phyloP scores from a whole-genome alignment of 2,888 invertebrate genomes.

The Cheilosia pagana region DNA sequence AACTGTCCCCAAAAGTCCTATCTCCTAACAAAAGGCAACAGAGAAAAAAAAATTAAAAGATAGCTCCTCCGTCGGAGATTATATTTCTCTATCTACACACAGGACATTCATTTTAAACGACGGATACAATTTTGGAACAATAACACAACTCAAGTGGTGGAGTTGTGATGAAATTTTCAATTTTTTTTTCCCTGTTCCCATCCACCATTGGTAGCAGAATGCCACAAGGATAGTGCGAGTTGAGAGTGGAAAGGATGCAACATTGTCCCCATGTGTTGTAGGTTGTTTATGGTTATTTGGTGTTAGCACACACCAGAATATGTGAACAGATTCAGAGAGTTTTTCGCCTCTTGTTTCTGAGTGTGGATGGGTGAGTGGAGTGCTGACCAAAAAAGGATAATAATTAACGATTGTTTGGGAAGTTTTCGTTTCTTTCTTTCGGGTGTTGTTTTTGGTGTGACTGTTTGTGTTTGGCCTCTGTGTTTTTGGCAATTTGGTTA shows the following conservation, averaged over 20 bases:
- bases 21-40: not conserved
- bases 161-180: slow-evolving; percentile 49
- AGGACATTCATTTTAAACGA: slow-evolving; percentile 65
- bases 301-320: slow-evolving; percentile 66
- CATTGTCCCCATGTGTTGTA: slow-evolving; percentile 68
- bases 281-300: slow-evolving; percentile 73
- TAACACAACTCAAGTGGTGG: slow-evolving; percentile 66
- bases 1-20: slow-evolving; percentile 61
- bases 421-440: slow-evolving; percentile 35
- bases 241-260: slow-evolving; percentile 68
- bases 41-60: slow-evolving; percentile 7
- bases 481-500: slow-evolving; percentile 14
- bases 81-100: slow-evolving; percentile 49
- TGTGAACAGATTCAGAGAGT: slow-evolving; percentile 42
- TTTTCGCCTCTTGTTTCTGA: slow-evolving; percentile 40
- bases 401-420: slow-evolving; percentile 70
- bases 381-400: slow-evolving; percentile 45
- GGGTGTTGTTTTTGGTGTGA: not conserved
- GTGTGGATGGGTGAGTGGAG: slow-evolving; percentile 35
- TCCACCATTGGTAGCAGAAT: slow-evolving; percentile 2
- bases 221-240: slow-evolving; percentile 19
- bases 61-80: slow-evolving; percentile 46
- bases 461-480: slow-evolving; percentile 23
- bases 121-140: slow-evolving; percentile 65
- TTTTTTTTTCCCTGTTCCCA: slow-evolving; percentile 21